A percentile compares a stretch with the other conserved stretches of the same genome.
These are phyloP conservation scores for Hyles euphorbiae DNA, from an alignment of 1,140 invertebrate genomes.

Conservation along the genomic window DNA sequence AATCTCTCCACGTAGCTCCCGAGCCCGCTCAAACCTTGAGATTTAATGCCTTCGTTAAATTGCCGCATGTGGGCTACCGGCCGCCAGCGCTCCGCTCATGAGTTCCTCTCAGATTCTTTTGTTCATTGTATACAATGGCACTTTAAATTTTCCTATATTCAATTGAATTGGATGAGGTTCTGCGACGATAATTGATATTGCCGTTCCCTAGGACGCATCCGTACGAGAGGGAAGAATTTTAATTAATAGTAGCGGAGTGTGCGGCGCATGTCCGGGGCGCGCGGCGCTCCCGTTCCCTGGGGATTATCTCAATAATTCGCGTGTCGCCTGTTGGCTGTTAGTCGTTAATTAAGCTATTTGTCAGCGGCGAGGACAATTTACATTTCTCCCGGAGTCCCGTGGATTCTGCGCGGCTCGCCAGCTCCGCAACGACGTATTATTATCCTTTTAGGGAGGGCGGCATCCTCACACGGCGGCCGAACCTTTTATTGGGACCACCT, in stretches of 20 bases:
- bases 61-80: conserved; percentile 49
- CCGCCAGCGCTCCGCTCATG: conserved; percentile 29
- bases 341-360: conserved; percentile 75
- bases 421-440: conserved; percentile 70
- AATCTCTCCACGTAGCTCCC: conserved; percentile 56
- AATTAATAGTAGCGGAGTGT: conserved; percentile 4
- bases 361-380: conserved; percentile 67
- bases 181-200: conserved; percentile 1
- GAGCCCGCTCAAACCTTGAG: conserved; percentile 61
- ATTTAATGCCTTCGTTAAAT: conserved; percentile 64
- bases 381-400: conserved; percentile 60
- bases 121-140: conserved; percentile 47
- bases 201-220: background rate
- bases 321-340: conserved; percentile 65
- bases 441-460: conserved; percentile 73
- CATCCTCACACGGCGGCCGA: conserved; percentile 56
- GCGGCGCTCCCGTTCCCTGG: conserved; percentile 24
- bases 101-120: conserved; percentile 40
- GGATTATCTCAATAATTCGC: conserved; percentile 63
- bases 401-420: conserved; percentile 45
- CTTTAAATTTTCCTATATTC: conserved; percentile 16
- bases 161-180: conserved; percentile 4
- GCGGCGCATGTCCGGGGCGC: background rate
- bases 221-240: conserved; percentile 1
- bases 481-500: conserved; percentile 72